Evolutionary conservation across 2,888 invertebrate genomes (phyloP), one percentile per base, ranked within the genome.

Genomic region (Drosophila maculinotata): DNA sequence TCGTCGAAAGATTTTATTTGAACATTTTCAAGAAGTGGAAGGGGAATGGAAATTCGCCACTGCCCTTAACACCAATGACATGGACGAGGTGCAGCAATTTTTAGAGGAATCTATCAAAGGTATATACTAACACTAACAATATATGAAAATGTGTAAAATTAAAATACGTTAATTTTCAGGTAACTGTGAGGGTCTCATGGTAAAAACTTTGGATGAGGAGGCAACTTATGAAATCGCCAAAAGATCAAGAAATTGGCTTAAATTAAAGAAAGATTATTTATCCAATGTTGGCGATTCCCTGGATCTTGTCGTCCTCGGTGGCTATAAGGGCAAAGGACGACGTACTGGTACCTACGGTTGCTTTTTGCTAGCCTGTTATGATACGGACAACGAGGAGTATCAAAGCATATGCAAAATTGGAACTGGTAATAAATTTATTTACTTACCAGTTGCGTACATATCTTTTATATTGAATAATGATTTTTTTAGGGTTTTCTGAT

Each of bases 161-260:
- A 42, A 1, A 0, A 8, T 31, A 12, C 1, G 3, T 20, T 28
- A 0, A 8, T 9, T 39, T 39, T 6, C 23, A 90, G 98, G 96
- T 52, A 98, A 98, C 89, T 99, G 99, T 92, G 99, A 99, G 93
- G 99, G 99, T 1, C 93, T 99, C 57, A 99, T 99, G 99, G 97
- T 99, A 6, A 99, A 99, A 93, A 97, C 98, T 0, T 92, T 99
- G 48, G 94, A 95, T 78, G 91, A 91, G 3, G 95, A 96, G 84
- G 97, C 99, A 0, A 96, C 96, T 0, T 99, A 99, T 92, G 99
- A 99, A 93, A 99, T 99, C 80, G 99, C 99, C 0, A 96, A 98
- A 81, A 93, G 99, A 33, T 97, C 97, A 0, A 94, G 95, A 72
- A 98, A 98, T 91, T 99, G 98, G 98, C 92, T 98, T 31, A 98